Evolutionary conservation across 1,140 invertebrate species (phyloP).

Genomic region (Colletes latitarsis): DNA sequence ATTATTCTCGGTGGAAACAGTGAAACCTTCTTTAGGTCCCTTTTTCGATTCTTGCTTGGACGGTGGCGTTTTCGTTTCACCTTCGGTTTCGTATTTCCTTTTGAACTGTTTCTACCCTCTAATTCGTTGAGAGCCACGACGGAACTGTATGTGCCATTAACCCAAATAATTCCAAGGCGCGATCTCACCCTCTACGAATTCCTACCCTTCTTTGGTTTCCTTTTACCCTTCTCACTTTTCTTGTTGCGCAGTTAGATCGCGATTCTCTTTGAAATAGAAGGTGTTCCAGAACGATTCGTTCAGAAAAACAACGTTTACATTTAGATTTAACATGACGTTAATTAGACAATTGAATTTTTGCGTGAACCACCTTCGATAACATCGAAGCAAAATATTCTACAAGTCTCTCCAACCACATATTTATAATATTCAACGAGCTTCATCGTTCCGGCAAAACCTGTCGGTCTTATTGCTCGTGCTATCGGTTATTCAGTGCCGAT

Average conservation of each 20-base stretch:
- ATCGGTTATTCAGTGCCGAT: not conserved
- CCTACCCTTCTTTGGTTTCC: not conserved
- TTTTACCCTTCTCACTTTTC: not conserved
- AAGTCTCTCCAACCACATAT: not conserved
- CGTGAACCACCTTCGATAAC: not conserved
- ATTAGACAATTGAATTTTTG: too few relatives aligned
- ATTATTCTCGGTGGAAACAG: not conserved
- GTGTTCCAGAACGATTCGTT: not conserved
- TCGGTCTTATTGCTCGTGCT: not conserved
- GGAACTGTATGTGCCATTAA: slow-evolving; percentile 60
- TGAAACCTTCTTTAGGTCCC: not conserved
- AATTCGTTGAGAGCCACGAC: slow-evolving; percentile 49
- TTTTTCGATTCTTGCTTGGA: not conserved
- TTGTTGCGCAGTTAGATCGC: too few relatives aligned
- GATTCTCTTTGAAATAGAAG: not conserved
- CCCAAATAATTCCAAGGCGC: slow-evolving; percentile 64
- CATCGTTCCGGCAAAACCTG: not conserved
- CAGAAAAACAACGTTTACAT: not conserved
- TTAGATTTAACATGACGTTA: too few relatives aligned
- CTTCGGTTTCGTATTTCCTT: slow-evolving; percentile 45
- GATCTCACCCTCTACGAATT: slow-evolving; percentile 30
- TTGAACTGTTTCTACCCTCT: slow-evolving; percentile 47
- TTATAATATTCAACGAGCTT: not conserved
- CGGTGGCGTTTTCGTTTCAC: slow-evolving; percentile 30
- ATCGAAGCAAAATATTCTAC: not conserved